phyloP scores from a whole-genome alignment of 2,888 invertebrate genomes.

The Agrilus mali region DNA sequence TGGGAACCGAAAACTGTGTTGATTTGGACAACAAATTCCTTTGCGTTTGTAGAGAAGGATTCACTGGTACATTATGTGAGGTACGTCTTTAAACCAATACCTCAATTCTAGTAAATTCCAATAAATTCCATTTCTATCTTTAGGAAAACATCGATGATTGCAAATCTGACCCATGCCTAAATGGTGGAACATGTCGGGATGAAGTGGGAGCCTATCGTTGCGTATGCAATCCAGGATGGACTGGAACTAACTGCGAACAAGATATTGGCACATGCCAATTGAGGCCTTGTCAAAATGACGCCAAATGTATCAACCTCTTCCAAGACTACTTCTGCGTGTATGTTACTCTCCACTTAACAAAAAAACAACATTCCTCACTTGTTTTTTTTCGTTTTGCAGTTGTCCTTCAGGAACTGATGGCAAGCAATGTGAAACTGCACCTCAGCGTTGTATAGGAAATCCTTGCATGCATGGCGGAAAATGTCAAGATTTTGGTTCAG shows the following conservation, averaged over 20 bases:
- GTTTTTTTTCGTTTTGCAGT: constrained; percentile 32
- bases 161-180: constrained; percentile 69
- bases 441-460: constrained; percentile 84
- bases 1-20: constrained; percentile 80
- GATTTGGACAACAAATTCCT: constrained; percentile 78
- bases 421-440: constrained; percentile 92
- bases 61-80: constrained; percentile 72
- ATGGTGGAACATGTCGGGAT: constrained; percentile 81
- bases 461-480: constrained; percentile 94
- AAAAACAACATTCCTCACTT: not conserved
- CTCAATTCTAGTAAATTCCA: not conserved
- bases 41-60: constrained; percentile 85
- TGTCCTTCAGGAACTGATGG: constrained; percentile 94
- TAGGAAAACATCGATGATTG: constrained; percentile 75
- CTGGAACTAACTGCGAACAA: constrained; percentile 69
- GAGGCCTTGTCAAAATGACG: constrained; percentile 85
- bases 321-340: constrained; percentile 83
- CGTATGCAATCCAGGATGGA: constrained; percentile 75
- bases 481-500: constrained; percentile 92
- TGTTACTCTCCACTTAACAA: constrained; percentile 31
- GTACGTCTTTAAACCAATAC: constrained; percentile 21
- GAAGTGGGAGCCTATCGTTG: constrained; percentile 76
- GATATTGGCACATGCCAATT: constrained; percentile 82
- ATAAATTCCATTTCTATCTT: constrained; percentile 2
- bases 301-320: constrained; percentile 82